Evolutionary conservation across 2,797 vertebrate species (phyloP).

Genomic region (Myotis pilosus): DNA sequence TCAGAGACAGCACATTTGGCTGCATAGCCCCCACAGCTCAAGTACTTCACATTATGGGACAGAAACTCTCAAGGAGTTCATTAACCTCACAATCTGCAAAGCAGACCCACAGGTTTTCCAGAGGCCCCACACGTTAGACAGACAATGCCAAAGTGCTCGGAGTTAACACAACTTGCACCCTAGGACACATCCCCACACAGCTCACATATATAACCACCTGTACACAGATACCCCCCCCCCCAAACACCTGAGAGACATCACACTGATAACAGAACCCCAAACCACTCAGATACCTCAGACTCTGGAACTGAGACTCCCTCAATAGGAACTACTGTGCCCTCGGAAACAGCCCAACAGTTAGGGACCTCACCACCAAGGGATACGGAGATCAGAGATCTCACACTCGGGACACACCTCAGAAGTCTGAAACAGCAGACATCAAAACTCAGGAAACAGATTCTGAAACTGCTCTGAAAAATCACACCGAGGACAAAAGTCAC

Average conservation of each 20-base stretch:
- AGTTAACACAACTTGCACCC: not conserved
- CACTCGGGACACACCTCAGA: not conserved
- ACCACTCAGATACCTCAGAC: not conserved
- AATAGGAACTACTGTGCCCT: not conserved
- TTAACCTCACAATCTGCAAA: not conserved
- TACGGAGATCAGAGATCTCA: not conserved
- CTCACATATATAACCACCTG: not conserved
- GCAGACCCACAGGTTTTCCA: not conserved
- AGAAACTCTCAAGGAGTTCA: not conserved
- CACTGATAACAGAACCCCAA: not conserved
- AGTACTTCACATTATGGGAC: not conserved
- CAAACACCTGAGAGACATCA: not conserved
- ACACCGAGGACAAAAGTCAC: not conserved
- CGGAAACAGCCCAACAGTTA: not conserved
- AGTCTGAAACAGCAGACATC: not conserved
- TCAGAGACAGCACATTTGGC: not conserved
- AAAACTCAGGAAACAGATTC: not conserved
- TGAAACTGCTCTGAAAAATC: constrained; percentile 8
- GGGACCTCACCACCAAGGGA: not conserved
- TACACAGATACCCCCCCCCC: not conserved
- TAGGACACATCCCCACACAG: not conserved
- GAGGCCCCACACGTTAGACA: not conserved
- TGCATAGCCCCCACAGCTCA: not conserved
- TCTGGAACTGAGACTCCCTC: not conserved
- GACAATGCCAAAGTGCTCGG: not conserved